A percentile compares a stretch with the other conserved stretches of the same genome.
Conservation (phyloP, 2,888 invertebrate genomes). For the Thecophora atra region DNA sequence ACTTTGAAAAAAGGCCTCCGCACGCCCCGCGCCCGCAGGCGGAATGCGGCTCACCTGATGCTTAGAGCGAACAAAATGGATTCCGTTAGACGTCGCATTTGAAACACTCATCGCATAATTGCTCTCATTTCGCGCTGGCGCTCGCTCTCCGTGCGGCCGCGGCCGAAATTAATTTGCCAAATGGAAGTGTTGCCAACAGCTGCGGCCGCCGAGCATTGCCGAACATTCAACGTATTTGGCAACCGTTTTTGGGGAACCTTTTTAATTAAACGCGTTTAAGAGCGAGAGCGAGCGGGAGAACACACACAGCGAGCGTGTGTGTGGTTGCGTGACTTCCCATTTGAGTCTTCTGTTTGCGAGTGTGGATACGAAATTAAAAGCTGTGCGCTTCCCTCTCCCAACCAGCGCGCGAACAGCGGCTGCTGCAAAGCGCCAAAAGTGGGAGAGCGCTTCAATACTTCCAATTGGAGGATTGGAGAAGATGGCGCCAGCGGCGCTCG, state of each 20-base stretch:
- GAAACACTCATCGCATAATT: constrained; percentile 59
- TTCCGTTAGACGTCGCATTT: constrained; percentile 58
- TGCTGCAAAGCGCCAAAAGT: no score
- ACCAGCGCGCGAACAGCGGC: no score
- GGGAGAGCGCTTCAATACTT: no score
- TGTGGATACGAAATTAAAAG: no score
- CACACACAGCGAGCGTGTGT: no score
- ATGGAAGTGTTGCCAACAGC: constrained; percentile 50
- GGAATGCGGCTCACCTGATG: constrained; percentile 11
- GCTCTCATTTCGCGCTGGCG: constrained; percentile 44
- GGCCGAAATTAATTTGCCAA: constrained; percentile 62
- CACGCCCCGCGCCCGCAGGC: neutral
- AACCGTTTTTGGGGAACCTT: constrained; percentile 23
- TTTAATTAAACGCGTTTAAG: constrained; percentile 31
- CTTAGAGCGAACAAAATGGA: constrained; percentile 38
- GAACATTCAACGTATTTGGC: constrained; percentile 12
- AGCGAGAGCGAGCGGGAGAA: constrained; percentile 2
- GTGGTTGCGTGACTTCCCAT: constrained; percentile 3
- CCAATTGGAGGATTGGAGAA: no score
- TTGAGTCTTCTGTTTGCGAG: no score
- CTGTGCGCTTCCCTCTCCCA: no score
- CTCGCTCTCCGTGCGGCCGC: constrained; percentile 45
- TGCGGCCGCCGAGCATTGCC: neutral
- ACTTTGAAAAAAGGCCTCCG: constrained; percentile 21
- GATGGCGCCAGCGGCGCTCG: neutral